A percentile compares a stretch with the other conserved stretches of the same genome.
These are phyloP conservation scores for Zhengitettix transpicula DNA, from an alignment of 2,888 invertebrate genomes.

Conservation along the genomic window DNA sequence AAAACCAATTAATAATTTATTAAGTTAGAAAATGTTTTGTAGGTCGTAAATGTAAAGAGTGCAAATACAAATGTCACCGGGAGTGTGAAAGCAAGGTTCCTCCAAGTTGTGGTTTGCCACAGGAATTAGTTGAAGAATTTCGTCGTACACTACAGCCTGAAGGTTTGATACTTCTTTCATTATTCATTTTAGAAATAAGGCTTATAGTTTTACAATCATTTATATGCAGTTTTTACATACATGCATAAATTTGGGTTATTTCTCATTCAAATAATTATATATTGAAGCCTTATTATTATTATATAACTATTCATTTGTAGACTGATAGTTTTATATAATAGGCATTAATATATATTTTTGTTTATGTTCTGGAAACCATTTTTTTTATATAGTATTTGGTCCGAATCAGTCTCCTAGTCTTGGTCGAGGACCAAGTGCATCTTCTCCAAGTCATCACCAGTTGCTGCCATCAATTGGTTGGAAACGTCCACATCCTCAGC, in stretches of 20 bases:
- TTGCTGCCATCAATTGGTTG: conserved; percentile 17
- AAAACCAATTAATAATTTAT: too few relatives aligned
- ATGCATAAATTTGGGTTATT: neutral
- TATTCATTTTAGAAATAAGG: neutral
- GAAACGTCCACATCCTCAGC: conserved; percentile 34
- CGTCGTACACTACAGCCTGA: conserved; percentile 34
- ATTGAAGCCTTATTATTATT: neutral
- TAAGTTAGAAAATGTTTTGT: conserved; percentile 6
- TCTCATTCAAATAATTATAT: neutral
- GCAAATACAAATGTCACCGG: conserved; percentile 79
- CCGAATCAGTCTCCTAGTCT: conserved; percentile 30
- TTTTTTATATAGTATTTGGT: conserved; percentile 3
- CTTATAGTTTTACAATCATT: neutral
- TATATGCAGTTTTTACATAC: neutral
- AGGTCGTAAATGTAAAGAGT: conserved; percentile 76
- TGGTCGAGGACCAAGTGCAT: conserved; percentile 27
- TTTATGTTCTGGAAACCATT: neutral
- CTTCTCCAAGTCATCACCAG: conserved; percentile 26
- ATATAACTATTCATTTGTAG: too few relatives aligned
- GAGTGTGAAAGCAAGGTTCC: conserved; percentile 85
- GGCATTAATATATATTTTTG: neutral
- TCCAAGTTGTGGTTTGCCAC: conserved; percentile 82
- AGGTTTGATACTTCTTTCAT: conserved; percentile 21
- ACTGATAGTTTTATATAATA: neutral
- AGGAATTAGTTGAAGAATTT: conserved; percentile 67